phyloP scores from a whole-genome alignment of 53 echinoderm and acorn worm genomes.

The Pentamera pediparva region DNA sequence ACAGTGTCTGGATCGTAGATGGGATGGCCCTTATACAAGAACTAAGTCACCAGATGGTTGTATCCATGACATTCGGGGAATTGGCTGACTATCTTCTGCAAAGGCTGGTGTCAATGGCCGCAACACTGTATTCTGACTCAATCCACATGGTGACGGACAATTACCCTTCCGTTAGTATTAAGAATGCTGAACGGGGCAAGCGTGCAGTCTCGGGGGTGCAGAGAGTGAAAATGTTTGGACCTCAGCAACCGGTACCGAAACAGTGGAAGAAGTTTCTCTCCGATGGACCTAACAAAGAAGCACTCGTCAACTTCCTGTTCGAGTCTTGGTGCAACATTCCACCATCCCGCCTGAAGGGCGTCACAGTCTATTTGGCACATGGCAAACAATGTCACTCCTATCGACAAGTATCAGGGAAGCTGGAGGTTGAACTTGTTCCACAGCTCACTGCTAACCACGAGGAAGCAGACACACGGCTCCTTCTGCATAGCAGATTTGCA shows the following conservation, averaged over 20 bases:
- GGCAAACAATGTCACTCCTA: constrained; percentile 44
- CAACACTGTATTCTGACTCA: background rate
- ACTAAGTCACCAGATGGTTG: background rate
- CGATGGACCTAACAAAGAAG: constrained; percentile 45
- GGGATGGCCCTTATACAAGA: constrained; percentile 64
- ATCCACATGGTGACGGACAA: constrained; percentile 52
- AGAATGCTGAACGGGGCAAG: constrained; percentile 42
- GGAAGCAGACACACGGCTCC: constrained; percentile 66
- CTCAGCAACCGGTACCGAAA: constrained; percentile 35
- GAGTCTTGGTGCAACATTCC: constrained; percentile 38
- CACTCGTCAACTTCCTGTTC: constrained; percentile 46
- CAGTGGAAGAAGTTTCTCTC: constrained; percentile 71
- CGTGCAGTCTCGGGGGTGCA: constrained; percentile 42
- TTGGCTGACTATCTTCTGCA: constrained; percentile 24
- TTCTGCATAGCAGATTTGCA: constrained; percentile 29
- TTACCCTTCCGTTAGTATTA: constrained; percentile 46
- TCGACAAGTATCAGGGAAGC: background rate
- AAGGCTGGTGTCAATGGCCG: constrained; percentile 16
- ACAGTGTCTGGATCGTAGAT: constrained; percentile 44
- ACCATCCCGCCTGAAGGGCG: too few relatives aligned
- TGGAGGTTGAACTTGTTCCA: constrained; percentile 9
- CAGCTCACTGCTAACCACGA: constrained; percentile 39
- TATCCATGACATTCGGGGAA: constrained; percentile 32
- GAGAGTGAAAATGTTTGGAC: constrained; percentile 40
- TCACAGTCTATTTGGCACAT: constrained; percentile 51